Evolutionary conservation across 2,888 invertebrate species (phyloP), one percentile per base, ranked within the genome.

Genomic region (Saturnia pavonia): DNA sequence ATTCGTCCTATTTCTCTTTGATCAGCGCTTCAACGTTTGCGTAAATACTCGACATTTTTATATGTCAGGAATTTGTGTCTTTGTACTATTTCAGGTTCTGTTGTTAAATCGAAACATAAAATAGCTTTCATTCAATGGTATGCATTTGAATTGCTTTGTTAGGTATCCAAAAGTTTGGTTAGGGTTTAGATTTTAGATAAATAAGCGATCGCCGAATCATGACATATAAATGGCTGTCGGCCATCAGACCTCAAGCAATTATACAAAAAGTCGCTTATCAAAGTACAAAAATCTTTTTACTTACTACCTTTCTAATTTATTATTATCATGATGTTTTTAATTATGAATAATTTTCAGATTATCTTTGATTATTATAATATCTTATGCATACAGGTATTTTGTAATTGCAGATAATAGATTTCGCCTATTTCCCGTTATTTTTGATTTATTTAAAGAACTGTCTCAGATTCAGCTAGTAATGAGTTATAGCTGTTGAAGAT

Each of bases 1-100:
- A 54, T 75, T 75, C 34, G 70, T 69, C 70, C 68, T 68, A 68
- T 69, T 75, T 72, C 65, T 40, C 72, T 67, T 72, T 72, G 70
- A 69, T 69, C 69, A 65, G 54, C 60, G 51, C 66, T 54, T 43
- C 68, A 65, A 70, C 57, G 71, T 71, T 66, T 72, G 40, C 68
- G 65, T 65, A 65, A 65, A 65, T 34, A 34, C 68, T 68, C 54
- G 54, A 68, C 54, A 40, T 54, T 68, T 68, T 68, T 68, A 16
- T 68, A 40, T 54, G 67, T 70, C 57, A 70, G 57, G 70, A 69
- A 43, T 57, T 57, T 25, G 67, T 65, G 19, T 65, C 65, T 14
- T 25, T 60, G 57, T 60, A 19, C 11, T 60, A 60, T 60, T 4
- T 60, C 25, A 60, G 14, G 27, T 27, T 27, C 14, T 54, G 57